Conservation (phyloP, 2,113 vertebrate species). For the Microcebus griseorufus region DNA sequence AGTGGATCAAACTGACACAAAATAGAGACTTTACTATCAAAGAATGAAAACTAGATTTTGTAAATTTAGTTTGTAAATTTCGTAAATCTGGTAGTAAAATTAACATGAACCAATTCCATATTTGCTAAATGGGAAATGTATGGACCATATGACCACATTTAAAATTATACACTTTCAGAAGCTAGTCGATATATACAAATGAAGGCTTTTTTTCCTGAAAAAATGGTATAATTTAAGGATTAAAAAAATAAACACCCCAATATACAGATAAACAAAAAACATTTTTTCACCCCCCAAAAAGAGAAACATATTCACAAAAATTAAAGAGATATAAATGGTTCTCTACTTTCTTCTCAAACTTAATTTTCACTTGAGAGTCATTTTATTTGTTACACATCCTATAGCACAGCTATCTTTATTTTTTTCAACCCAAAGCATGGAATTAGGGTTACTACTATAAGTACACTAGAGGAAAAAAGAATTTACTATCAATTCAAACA, state of each 20-base stretch:
- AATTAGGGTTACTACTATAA: neutral
- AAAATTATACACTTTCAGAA: slow-evolving; percentile 43
- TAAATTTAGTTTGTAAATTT: neutral
- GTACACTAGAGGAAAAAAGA: neutral
- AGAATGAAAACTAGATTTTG: slow-evolving; percentile 30
- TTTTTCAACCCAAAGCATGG: neutral
- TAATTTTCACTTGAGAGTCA: slow-evolving; percentile 44
- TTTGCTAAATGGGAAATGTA: neutral
- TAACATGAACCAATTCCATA: neutral
- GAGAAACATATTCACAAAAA: neutral
- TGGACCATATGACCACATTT: neutral
- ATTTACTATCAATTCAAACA: neutral
- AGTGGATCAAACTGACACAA: neutral
- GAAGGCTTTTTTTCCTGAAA: slow-evolving; percentile 8
- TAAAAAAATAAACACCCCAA: neutral
- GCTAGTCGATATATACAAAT: neutral
- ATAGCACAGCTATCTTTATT: neutral
- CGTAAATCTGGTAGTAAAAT: slow-evolving; percentile 19
- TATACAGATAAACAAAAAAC: neutral
- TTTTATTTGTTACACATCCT: slow-evolving; percentile 7
- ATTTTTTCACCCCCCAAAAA: neutral
- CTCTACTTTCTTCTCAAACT: neutral
- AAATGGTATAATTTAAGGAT: neutral
- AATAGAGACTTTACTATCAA: neutral
- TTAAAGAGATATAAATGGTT: neutral